Evolutionary conservation across 2,797 vertebrate genomes (phyloP).

Genomic region (Arrhamphus sclerolepis): DNA sequence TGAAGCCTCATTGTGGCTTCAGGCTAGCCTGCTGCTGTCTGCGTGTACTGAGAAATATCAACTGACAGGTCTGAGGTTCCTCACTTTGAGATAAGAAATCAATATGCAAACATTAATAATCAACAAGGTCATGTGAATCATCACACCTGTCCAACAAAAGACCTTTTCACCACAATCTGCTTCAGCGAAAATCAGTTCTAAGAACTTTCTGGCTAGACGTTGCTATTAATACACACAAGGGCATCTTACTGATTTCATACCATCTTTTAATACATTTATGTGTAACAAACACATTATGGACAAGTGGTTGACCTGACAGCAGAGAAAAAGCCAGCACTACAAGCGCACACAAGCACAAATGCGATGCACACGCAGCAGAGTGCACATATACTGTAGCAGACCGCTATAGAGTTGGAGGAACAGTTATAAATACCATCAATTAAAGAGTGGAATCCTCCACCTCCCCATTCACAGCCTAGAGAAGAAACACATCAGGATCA

Average conservation of each 20-base stretch:
- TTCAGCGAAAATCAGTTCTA: conserved; percentile 1
- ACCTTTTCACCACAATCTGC: conserved; percentile 6
- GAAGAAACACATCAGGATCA: conserved; percentile 70
- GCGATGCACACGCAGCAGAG: conserved; percentile 41
- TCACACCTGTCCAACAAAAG: conserved; percentile 17
- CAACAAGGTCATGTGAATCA: conserved; percentile 23
- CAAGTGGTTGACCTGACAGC: conserved; percentile 40
- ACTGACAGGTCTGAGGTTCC: conserved; percentile 27
- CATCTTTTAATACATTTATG: conserved; percentile 16
- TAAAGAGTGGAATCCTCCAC: conserved; percentile 73
- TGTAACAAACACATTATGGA: conserved; percentile 27
- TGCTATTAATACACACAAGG: conserved; percentile 2
- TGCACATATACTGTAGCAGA: conserved; percentile 52
- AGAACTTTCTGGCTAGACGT: conserved; percentile 16
- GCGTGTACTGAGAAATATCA: conserved; percentile 24
- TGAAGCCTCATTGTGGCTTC: conserved; percentile 15
- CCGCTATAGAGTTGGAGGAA: conserved; percentile 61
- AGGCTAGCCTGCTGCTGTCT: conserved; percentile 28
- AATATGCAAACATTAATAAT: conserved; percentile 39
- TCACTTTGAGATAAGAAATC: conserved; percentile 29
- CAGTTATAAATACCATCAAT: conserved; percentile 79
- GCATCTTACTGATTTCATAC: conserved; percentile 16
- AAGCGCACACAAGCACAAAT: conserved; percentile 41
- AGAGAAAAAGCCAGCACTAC: conserved; percentile 28
- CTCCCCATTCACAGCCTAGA: conserved; percentile 74